Evolutionary conservation across 2,113 vertebrate species (phyloP).

Genomic region (Hydrochoerus hydrochaeris): DNA sequence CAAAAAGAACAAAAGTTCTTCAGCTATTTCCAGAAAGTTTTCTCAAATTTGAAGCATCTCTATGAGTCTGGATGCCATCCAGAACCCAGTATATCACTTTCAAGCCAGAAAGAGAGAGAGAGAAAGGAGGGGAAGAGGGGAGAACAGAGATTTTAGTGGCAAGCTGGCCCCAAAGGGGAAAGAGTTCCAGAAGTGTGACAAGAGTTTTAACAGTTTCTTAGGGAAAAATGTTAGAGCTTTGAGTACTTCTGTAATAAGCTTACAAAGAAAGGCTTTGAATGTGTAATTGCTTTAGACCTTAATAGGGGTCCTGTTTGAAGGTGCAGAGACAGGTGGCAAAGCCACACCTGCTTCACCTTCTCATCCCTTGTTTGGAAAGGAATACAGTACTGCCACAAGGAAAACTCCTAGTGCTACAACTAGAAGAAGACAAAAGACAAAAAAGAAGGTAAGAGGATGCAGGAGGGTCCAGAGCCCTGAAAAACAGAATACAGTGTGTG

Average conservation of each 20-base stretch:
- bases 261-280: not conserved
- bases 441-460: not conserved
- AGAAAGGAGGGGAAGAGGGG: not conserved
- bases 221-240: not conserved
- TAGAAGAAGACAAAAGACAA: not conserved
- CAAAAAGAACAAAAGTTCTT: constrained; percentile 6
- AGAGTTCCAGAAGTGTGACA: not conserved
- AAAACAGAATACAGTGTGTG: not conserved
- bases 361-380: not conserved
- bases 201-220: constrained; percentile 2
- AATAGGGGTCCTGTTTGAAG: not conserved
- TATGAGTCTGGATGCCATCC: constrained; percentile 22
- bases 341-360: not conserved
- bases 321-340: not conserved
- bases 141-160: not conserved
- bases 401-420: not conserved
- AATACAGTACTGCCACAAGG: fast-evolving
- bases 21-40: not conserved
- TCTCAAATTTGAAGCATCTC: not conserved
- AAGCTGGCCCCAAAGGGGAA: not conserved
- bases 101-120: not conserved
- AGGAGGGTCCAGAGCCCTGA: not conserved
- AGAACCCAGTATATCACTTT: not conserved
- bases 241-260: not conserved
- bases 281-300: not conserved